Base-by-base conservation (phyloP, 2,888 invertebrate species). In the Cheilosia impressa region DNA sequence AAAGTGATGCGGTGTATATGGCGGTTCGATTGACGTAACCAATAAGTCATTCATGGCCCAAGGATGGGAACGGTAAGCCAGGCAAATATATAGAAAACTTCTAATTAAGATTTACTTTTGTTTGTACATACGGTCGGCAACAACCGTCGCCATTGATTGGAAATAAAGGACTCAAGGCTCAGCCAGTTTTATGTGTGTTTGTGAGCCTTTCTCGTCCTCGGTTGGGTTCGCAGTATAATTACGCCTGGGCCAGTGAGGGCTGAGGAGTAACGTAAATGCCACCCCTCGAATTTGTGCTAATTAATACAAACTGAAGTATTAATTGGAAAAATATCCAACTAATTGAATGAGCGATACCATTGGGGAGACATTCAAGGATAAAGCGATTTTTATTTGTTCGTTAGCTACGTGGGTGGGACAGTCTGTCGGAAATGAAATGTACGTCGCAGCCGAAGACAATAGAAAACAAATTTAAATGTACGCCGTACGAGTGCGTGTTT, bases 281-380 rank as follows among this genome's bases (percentile, higher is more conserved):
- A 15, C 58, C 24, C 65, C 57, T 69, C 43, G 34, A 69, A 68
- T 68, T 69, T 58, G 50, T 34, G 68, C 69, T 80, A 75, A 84
- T 80, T 80, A 80, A 84, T 76, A 60, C 58, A 65, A 75, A 63
- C 58, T 69, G 66, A 31, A 53, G 65, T 65, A 80, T 76, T 84
- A 84, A 84, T 84, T 84, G 65, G 68, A 53, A 84, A 84, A 84
- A 80, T 80, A 80, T 80, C 73, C 38, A 80, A 80, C 69, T 84
- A 80, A 84, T 76, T 84, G 73, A 84, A 80, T 76, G 84, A 69
- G 13, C 60, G 63, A 69, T 69, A 22, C 24, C 50, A 41, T 50
- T 41, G 43, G 41, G 15, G 52, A 34, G 50, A 41, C 47, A 43
- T 47, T 52, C 45, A 43, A 10, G 45, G 45, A 15, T 38, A 22